These are phyloP conservation scores for Torymus auratus DNA, from an alignment of 2,888 invertebrate genomes.

Conservation along the genomic window DNA sequence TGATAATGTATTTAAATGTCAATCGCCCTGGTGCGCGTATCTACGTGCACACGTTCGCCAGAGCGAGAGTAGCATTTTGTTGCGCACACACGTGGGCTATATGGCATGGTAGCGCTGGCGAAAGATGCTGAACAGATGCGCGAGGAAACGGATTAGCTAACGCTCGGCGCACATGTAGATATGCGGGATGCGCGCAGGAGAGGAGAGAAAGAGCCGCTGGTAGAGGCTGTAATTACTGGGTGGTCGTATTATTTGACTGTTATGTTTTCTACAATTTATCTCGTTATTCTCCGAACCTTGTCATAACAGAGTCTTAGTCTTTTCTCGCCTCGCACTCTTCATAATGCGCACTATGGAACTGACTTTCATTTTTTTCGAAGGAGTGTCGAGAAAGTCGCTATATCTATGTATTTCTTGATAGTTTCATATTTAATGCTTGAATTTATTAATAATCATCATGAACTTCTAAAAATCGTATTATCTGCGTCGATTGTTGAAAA, in stretches of 20 bases:
- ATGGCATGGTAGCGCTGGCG: not conserved
- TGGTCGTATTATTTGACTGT: conserved; percentile 45
- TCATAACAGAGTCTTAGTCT: conserved; percentile 18
- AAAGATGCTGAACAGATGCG: conserved; percentile 45
- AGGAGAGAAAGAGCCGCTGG: not conserved
- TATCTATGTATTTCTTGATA: conserved; percentile 19
- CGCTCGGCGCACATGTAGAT: not conserved
- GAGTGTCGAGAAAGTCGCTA: not conserved
- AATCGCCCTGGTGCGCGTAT: conserved; percentile 58
- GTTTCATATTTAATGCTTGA: not conserved
- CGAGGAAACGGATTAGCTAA: not conserved
- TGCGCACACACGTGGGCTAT: no score
- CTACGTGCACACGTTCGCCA: not conserved
- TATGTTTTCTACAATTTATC: conserved; percentile 45
- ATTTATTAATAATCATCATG: no score
- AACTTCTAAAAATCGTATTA: no score
- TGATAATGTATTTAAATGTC: conserved; percentile 75
- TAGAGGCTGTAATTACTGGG: conserved; percentile 38
- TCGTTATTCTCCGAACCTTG: conserved; percentile 27
- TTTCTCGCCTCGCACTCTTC: not conserved
- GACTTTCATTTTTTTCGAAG: no score
- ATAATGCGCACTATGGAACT: no score
- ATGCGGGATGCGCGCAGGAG: no score
- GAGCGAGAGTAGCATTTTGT: not conserved
- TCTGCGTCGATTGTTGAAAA: no score